Conservation (phyloP, 37 sponge, comb jelly and placozoan genomes). For the Ianthella basta region DNA sequence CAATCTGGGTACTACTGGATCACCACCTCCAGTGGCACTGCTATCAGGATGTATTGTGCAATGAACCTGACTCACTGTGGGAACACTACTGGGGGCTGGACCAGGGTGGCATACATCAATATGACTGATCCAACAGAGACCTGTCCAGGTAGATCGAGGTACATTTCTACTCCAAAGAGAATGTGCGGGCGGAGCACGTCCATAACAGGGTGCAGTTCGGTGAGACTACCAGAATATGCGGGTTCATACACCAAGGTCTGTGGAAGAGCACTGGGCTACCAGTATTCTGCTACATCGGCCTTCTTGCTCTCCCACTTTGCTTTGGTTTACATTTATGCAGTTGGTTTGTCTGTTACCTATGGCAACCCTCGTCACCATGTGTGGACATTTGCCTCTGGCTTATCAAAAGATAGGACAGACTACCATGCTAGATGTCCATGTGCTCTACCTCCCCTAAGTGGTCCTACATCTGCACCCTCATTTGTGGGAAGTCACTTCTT, state of each 20-base stretch:
- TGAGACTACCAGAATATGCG: not conserved
- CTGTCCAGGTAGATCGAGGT: not conserved
- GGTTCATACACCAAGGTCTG: not conserved
- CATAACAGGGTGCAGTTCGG: not conserved
- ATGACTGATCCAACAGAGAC: slow-evolving; percentile 24
- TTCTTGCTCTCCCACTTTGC: too few relatives aligned
- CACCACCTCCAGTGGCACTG: too few relatives aligned
- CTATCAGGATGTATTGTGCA: not conserved
- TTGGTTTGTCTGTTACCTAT: slow-evolving; percentile 20
- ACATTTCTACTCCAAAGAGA: not conserved
- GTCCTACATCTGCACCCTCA: slow-evolving; percentile 22
- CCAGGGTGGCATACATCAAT: slow-evolving; percentile 34
- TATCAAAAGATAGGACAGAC: not conserved
- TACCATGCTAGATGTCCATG: not conserved
- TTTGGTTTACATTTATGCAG: not conserved
- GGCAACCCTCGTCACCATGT: not conserved
- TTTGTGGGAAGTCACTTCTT: slow-evolving; percentile 18
- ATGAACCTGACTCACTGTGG: slow-evolving; percentile 5
- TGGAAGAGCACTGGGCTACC: not conserved
- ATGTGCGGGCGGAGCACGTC: not conserved
- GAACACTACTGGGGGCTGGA: slow-evolving; percentile 30
- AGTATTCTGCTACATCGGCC: not conserved
- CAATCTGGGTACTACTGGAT: not conserved
- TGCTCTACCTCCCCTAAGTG: slow-evolving; percentile 24
- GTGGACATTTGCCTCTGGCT: not conserved